Evolutionary conservation across 2,797 vertebrate genomes (phyloP).

Genomic region (Cetoscarus ocellatus): DNA sequence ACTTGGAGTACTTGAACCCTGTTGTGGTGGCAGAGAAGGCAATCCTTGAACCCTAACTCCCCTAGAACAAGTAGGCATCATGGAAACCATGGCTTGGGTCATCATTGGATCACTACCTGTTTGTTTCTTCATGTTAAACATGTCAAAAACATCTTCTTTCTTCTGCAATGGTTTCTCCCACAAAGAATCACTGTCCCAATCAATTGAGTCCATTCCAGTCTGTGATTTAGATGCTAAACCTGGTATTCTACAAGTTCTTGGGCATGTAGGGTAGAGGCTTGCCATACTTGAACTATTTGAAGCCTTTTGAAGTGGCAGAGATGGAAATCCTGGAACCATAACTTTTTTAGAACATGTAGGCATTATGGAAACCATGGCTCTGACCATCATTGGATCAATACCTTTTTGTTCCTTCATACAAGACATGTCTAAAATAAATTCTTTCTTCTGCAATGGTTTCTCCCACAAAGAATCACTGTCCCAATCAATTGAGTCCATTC

Average conservation of each 20-base stretch:
- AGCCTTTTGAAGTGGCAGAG: conserved; percentile 31
- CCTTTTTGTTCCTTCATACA: neutral
- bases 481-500: too few species aligned
- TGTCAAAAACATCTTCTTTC: too few species aligned
- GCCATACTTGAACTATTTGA: conserved; percentile 44
- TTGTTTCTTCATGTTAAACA: too few species aligned
- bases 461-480: neutral
- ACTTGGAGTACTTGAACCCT: conserved; percentile 25
- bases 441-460: conserved; percentile 34
- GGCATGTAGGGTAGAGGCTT: conserved; percentile 62
- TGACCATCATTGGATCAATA: neutral
- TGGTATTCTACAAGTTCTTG: conserved; percentile 53
- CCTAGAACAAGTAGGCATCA: too few species aligned
- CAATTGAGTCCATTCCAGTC: too few species aligned
- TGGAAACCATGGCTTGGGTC: too few species aligned
- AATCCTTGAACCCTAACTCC: too few species aligned
- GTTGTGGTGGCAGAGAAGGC: conserved; percentile 13
- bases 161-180: too few species aligned
- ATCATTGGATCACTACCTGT: too few species aligned
- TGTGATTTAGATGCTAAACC: conserved; percentile 64
- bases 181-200: too few species aligned
- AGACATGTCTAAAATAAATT: conserved; percentile 8
- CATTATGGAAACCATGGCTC: neutral
- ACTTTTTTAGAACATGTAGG: neutral
- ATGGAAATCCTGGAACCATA: conserved; percentile 67